Evolutionary conservation across 2,797 vertebrate genomes (phyloP), one percentile per base, ranked within the genome.

Genomic region (Oophaga sylvatica): DNA sequence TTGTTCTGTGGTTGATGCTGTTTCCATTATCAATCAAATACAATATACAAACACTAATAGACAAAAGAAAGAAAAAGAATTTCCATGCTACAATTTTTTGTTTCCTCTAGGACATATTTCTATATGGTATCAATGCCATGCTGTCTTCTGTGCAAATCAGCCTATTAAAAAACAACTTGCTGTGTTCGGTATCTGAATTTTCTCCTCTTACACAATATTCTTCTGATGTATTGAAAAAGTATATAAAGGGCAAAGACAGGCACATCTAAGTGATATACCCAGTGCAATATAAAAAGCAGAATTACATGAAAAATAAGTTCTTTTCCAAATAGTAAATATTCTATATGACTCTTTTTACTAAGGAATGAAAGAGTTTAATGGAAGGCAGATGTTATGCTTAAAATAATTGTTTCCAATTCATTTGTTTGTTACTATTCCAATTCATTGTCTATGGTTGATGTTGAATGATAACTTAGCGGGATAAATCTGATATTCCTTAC

Each of bases 81-180:
- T 67, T 57, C 56, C 19, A 22, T 59, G 53, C 26, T 41, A 85
- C 83, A 68, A 70, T 85, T 65, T 62, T 77, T n/a, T 75, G 62
- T 84, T 31, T 77, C 45, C 80, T 41, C 16, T 81, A 67, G 35
- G 41, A 67, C 70, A 80, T 79, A 79, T 53, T 79, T 85, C 63
- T 70, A 68, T 85, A 68, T 65, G 56, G 63, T 68, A 57, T 77
- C 83, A 76, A 62, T 86, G 48, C 19, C 60, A 20, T 62, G 59
- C 71, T 53, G 83, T 41, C 73, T 77, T 77, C 73, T 85, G 83
- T 85, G 59, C 71, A 85, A 77, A 85, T 85, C 71, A 63, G 45
- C 83, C 59, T 77, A 85, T 85, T 85, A 85, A 85, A 85, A 85
- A 77, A 77, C 76, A 85, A 62, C 70, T 77, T 85, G 83, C 83